These are phyloP conservation scores for Harpagoxenus sublaevis DNA, from an alignment of 2,888 invertebrate species.

Conservation along the genomic window DNA sequence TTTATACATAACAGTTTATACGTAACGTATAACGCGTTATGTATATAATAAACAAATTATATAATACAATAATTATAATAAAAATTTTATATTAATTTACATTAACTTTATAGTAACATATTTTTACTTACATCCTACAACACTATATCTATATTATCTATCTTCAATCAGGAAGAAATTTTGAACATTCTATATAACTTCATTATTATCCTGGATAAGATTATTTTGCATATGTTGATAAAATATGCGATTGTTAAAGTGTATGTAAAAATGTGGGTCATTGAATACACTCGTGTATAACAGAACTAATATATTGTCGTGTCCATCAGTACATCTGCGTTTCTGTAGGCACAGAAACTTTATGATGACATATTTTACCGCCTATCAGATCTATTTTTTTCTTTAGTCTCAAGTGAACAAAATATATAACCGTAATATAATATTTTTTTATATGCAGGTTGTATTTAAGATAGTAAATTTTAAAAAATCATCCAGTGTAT, in stretches of 20 bases:
- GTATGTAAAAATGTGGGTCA: slow-evolving; percentile 63
- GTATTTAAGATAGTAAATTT: background rate
- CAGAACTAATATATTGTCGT: slow-evolving; percentile 48
- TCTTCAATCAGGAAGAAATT: background rate
- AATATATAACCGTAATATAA: background rate
- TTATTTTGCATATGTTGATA: slow-evolving; percentile 33
- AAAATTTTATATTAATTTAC: background rate
- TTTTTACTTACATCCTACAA: background rate
- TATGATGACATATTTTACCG: slow-evolving; percentile 21
- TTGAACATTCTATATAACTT: background rate
- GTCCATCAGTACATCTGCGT: slow-evolving; percentile 8
- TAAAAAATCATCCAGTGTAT: slow-evolving; percentile 33
- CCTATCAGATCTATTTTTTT: slow-evolving; percentile 10
- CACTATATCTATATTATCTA: background rate
- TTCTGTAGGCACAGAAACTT: slow-evolving; percentile 15
- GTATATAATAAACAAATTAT: background rate
- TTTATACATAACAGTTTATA: background rate
- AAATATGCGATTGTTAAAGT: slow-evolving; percentile 30
- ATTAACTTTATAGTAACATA: background rate
- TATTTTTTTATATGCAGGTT: background rate
- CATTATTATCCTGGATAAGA: slow-evolving; percentile 48
- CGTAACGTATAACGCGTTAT: too few relatives aligned
- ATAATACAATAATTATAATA: background rate
- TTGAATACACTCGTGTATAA: slow-evolving; percentile 42
- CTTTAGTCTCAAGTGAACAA: background rate